Evolutionary conservation across 2,888 invertebrate genomes (phyloP).

Genomic region (Timema podura): DNA sequence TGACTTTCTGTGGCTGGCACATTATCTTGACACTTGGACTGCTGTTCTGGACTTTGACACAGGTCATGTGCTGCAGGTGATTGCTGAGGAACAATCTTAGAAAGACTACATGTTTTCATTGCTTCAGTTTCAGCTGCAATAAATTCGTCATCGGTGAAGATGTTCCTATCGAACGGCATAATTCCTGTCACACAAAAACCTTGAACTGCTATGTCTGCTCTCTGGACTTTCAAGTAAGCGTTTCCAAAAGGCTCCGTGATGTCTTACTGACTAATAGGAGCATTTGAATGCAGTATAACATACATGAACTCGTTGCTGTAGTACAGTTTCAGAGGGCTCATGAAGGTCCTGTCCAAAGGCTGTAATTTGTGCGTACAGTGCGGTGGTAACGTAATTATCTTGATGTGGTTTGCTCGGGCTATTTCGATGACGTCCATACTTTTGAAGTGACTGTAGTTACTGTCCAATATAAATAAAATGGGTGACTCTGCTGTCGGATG

Average conservation of each 20-base stretch:
- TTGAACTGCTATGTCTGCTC: background rate
- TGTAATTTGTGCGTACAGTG: background rate
- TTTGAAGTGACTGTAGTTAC: too few species aligned
- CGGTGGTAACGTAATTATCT: background rate
- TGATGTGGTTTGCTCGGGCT: background rate
- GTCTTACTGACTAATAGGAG: background rate
- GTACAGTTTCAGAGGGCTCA: background rate
- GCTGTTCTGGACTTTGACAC: too few species aligned
- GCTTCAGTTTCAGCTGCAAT: too few species aligned
- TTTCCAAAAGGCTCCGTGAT: slow-evolving; percentile 12
- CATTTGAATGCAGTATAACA: background rate
- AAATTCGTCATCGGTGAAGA: too few species aligned
- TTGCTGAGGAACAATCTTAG: too few species aligned
- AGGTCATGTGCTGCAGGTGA: too few species aligned
- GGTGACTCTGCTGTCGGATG: too few species aligned
- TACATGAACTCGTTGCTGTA: background rate
- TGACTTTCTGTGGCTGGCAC: too few species aligned
- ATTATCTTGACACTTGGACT: too few species aligned
- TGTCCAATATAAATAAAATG: too few species aligned
- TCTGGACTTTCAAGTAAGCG: background rate
- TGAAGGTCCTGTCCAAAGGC: background rate
- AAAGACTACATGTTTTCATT: too few species aligned
- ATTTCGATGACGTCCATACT: background rate
- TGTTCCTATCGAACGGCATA: background rate
- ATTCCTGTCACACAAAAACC: background rate